Conservation (phyloP, 2,888 invertebrate species). For the Caenorhabditis japonica region DNA sequence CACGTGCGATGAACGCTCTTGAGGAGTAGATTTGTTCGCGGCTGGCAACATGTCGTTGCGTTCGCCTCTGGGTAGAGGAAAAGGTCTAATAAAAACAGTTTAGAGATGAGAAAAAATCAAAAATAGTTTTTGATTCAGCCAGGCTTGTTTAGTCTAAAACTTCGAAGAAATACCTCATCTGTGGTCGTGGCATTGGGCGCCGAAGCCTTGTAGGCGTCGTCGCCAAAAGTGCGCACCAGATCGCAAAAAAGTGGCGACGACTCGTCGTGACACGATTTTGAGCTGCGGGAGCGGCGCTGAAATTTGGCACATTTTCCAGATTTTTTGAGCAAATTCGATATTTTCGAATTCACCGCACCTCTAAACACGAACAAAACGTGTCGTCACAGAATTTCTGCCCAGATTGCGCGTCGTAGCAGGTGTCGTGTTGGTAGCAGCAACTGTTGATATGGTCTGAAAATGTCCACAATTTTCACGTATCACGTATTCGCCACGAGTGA, state of each 20-base stretch:
- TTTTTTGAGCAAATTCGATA: no score
- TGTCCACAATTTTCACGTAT: not conserved
- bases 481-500: not conserved
- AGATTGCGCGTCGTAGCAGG: slow-evolving; percentile 34
- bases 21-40: no score
- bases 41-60: no score
- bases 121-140: no score
- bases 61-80: no score
- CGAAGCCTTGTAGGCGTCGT: slow-evolving; percentile 51
- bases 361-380: slow-evolving; percentile 61
- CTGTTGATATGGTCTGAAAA: slow-evolving; percentile 42
- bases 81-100: no score
- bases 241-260: slow-evolving; percentile 56
- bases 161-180: slow-evolving; percentile 47
- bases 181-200: slow-evolving; percentile 46
- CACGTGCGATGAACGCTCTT: no score
- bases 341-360: slow-evolving; percentile 19
- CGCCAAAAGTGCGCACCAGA: slow-evolving; percentile 57
- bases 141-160: no score
- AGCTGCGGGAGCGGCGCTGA: slow-evolving; percentile 48
- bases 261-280: slow-evolving; percentile 56
- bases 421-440: slow-evolving; percentile 39
- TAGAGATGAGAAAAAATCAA: no score
- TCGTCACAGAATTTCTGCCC: slow-evolving; percentile 65
- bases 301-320: slow-evolving; percentile 16